These are phyloP conservation scores for Brachyhypopomus gauderio DNA, from an alignment of 2,113 vertebrate genomes.

Conservation along the genomic window DNA sequence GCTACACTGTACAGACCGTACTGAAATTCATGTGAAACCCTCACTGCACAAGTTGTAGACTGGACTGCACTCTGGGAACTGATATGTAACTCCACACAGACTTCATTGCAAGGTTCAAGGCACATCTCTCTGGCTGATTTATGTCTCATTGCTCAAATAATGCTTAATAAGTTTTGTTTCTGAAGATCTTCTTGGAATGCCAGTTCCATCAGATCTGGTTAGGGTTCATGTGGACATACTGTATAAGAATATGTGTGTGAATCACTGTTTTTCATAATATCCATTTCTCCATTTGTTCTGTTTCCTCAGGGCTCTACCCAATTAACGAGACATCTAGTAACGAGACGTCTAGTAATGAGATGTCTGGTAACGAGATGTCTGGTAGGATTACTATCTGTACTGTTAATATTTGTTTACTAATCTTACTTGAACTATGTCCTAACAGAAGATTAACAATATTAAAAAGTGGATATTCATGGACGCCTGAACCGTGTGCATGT, in stretches of 20 bases:
- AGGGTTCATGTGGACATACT: no score
- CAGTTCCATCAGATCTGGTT: not conserved
- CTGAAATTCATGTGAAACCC: no score
- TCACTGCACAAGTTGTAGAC: no score
- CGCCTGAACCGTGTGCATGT: not conserved
- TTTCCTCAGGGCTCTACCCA: conserved; percentile 60
- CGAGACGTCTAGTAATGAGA: not conserved
- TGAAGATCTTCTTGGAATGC: not conserved
- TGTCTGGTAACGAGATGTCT: conserved; percentile 3
- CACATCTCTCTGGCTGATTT: no score
- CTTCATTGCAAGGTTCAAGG: not conserved
- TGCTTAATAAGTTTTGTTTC: not conserved
- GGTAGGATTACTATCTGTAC: not conserved
- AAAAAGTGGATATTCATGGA: no score
- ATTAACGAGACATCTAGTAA: conserved; percentile 64
- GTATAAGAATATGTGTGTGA: not conserved
- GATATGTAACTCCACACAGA: not conserved
- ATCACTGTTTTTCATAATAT: not conserved
- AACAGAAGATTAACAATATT: no score
- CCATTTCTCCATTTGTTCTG: not conserved
- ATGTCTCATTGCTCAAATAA: not conserved
- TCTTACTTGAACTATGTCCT: no score
- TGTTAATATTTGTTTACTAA: no score
- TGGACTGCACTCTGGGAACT: no score
- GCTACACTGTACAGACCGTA: no score